Conservation (phyloP, 2,888 invertebrate genomes). For the Orthosia gothica region DNA sequence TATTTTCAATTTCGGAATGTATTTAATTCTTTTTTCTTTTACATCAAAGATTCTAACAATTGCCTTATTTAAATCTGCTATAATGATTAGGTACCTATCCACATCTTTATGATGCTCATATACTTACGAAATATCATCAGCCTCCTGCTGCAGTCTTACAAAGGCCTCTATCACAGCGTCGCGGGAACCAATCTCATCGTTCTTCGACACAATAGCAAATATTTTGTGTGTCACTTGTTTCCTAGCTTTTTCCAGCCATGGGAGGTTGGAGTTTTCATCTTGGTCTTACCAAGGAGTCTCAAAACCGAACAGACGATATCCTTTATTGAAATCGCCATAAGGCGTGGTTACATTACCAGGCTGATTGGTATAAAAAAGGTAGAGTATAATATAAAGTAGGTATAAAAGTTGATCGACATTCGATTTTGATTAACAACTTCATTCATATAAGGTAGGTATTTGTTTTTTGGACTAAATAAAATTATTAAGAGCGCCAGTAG, state of each 20-base stretch:
- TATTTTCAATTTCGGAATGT: slow-evolving; percentile 15
- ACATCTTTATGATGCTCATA: background rate
- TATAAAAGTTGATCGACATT: slow-evolving; percentile 6
- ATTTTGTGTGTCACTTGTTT: slow-evolving; percentile 80
- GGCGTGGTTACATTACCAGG: background rate
- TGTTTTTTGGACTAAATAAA: slow-evolving; percentile 19
- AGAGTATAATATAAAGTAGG: background rate
- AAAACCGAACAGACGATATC: background rate
- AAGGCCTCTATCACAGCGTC: slow-evolving; percentile 43
- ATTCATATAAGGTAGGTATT: slow-evolving; percentile 1
- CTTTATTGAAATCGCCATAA: background rate
- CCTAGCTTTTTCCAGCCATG: slow-evolving; percentile 65
- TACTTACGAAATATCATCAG: background rate
- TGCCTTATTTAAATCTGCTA: background rate
- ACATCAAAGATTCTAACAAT: background rate
- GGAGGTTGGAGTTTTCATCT: slow-evolving; percentile 2
- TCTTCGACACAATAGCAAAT: slow-evolving; percentile 75
- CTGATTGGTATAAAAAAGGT: background rate
- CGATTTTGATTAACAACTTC: background rate
- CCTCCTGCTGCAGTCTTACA: slow-evolving; percentile 36
- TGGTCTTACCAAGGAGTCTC: slow-evolving; percentile 14
- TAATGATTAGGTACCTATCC: background rate
- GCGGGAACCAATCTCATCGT: slow-evolving; percentile 73
- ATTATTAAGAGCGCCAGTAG: slow-evolving; percentile 61
- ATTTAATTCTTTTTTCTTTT: background rate